Evolutionary conservation across 2,113 vertebrate species (phyloP).

Genomic region (Sorex araneus): DNA sequence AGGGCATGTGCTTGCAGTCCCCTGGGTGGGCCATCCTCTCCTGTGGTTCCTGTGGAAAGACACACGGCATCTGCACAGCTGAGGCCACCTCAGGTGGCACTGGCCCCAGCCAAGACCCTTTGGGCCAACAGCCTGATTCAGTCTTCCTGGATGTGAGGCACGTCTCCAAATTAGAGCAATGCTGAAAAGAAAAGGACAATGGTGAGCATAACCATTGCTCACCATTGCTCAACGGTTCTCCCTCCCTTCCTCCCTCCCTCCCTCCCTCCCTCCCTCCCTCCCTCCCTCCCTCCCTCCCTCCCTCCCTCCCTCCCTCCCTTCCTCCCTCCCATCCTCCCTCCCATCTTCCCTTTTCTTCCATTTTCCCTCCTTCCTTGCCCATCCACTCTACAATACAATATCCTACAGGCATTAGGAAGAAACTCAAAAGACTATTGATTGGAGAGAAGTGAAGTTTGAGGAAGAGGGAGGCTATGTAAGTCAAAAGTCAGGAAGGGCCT

Average conservation of each 20-base stretch:
- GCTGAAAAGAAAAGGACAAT: too few species aligned
- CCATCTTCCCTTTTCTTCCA: too few species aligned
- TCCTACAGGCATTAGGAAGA: background rate
- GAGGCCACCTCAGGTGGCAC: background rate
- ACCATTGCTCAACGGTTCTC: too few species aligned
- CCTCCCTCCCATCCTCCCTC: too few species aligned
- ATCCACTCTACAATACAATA: background rate
- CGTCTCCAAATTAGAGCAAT: background rate
- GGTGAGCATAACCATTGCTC: too few species aligned
- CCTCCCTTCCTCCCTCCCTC: background rate
- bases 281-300: background rate
- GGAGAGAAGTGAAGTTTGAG: background rate
- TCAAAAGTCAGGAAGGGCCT: rapidly evolving
- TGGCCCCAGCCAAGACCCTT: rapidly evolving
- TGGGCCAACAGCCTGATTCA: background rate
- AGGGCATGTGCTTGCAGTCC: constrained; percentile 87
- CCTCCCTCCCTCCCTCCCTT: too few species aligned
- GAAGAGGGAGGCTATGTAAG: too few species aligned
- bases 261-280: background rate
- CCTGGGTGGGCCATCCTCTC: constrained; percentile 90
- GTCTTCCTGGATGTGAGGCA: background rate
- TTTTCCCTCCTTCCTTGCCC: background rate
- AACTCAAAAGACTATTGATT: background rate
- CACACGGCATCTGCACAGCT: background rate
- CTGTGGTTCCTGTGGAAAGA: constrained; percentile 88